Base-by-base conservation (phyloP, 1,140 invertebrate species). In the Cheumatopsyche charites region DNA sequence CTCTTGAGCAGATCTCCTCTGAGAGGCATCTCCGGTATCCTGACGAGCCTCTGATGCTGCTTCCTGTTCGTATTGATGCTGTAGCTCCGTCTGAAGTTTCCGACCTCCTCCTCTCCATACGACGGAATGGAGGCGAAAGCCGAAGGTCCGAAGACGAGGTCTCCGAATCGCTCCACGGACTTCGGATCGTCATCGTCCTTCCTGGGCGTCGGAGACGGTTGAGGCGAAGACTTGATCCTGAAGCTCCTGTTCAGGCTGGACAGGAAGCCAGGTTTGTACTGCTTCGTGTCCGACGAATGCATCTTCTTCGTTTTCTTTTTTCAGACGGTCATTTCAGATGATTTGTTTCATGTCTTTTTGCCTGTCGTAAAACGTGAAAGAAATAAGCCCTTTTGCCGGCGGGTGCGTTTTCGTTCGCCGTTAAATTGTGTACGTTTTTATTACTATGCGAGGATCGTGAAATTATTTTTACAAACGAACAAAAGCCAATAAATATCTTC, bases 191-290 rank as follows among this genome's bases (percentile, higher is more conserved):
- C 4, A 13, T 19, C 4, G 13, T 49, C 17, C 13, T n/a, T 49
- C 45, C 13, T 49, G 45, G 13, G 4, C 45, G 13, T 13, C 17
- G n/a, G 45, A 19, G 45, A 3, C 5, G 13, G 41, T 36, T 9
- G 49, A 52, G 1, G 13, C 21, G 21, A 55, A 6, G 71, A 68
- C 21, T 62, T 62, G 45, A 73, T 62, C 17, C 71, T 66, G 61
- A 73, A 73, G 61, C 71, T 73, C 29, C 71, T 49, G 43, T 73
- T 73, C 36, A 73, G 66, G 19, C 66, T 73, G 7, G 71, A 67
- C 36, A 73, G 36, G 61, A 73, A 73, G n/a, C 71, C 71, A 13
- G 71, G 62, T 29, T 63, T 73, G 42, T 47, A 62, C 11, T 26
- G 62, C 62, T 69, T 73, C 7, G 55, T 11, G 1, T 58, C 55